These are phyloP conservation scores for Mya arenaria DNA, from an alignment of 1,140 invertebrate species.

Conservation along the genomic window DNA sequence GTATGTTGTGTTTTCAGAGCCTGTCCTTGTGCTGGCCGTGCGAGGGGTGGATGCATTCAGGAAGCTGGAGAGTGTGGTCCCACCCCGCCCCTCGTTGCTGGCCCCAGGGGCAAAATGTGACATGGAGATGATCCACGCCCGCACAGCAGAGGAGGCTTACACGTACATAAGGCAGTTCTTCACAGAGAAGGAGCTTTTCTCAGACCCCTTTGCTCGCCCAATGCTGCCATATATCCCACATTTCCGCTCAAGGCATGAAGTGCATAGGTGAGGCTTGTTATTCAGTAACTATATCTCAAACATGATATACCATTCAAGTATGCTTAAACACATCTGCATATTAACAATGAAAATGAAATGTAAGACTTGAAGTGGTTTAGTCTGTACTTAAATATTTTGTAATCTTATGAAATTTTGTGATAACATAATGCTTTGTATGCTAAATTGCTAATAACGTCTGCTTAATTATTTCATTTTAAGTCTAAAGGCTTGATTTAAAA, in stretches of 20 bases:
- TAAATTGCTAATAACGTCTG: too few relatives aligned
- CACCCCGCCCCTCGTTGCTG: constrained; percentile 7
- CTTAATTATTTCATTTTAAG: too few relatives aligned
- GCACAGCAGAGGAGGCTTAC: constrained; percentile 73
- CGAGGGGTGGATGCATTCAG: constrained; percentile 74
- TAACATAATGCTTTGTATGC: too few relatives aligned
- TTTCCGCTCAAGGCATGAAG: constrained; percentile 28
- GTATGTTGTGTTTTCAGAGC: constrained; percentile 67
- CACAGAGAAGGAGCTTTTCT: constrained; percentile 70
- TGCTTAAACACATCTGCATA: too few relatives aligned
- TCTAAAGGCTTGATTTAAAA: too few relatives aligned
- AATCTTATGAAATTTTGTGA: too few relatives aligned
- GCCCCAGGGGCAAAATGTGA: constrained; percentile 48
- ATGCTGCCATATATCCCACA: constrained; percentile 72
- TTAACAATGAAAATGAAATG: too few relatives aligned
- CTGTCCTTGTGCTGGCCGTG: constrained; percentile 73
- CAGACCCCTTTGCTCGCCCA: constrained; percentile 68
- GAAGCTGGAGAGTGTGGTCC: constrained; percentile 62
- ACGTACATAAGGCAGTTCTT: constrained; percentile 74
- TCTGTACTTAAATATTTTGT: too few relatives aligned
- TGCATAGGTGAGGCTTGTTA: not conserved
- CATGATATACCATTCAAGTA: too few relatives aligned
- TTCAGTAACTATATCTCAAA: not conserved
- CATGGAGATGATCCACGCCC: constrained; percentile 68
- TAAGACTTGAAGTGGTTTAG: too few relatives aligned